A percentile compares a stretch with the other conserved stretches of the same genome.
Evolutionary conservation across 2,113 vertebrate species (phyloP).

Genomic region (Craseonycteris thonglongyai): DNA sequence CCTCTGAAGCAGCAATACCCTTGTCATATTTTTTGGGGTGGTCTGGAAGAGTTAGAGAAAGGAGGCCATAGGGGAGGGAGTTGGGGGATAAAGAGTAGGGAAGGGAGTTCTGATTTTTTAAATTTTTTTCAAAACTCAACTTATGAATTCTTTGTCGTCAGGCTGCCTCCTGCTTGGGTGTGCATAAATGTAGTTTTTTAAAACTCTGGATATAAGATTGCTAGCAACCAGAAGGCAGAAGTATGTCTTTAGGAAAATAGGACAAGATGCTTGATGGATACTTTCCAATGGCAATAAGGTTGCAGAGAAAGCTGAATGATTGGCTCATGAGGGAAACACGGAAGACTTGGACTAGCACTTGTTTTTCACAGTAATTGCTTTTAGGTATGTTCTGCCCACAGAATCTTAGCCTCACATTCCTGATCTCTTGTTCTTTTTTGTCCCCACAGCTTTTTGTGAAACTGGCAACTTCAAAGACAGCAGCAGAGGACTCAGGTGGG

Average conservation of each 20-base stretch:
- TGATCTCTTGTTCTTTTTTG: neutral
- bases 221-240: neutral
- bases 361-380: neutral
- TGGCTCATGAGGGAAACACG: neutral
- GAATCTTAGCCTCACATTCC: neutral
- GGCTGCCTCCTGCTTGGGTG: neutral
- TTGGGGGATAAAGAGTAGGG: neutral
- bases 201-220: neutral
- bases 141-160: neutral
- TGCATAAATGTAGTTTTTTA: neutral
- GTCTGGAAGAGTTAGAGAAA: neutral
- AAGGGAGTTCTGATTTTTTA: neutral
- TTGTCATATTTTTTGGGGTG: neutral
- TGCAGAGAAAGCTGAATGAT: neutral
- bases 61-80: neutral
- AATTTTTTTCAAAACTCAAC: neutral
- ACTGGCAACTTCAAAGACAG: conserved; percentile 89
- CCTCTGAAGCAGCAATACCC: neutral
- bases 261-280: neutral
- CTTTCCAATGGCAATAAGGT: neutral
- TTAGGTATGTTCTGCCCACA: neutral
- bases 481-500: conserved; percentile 91
- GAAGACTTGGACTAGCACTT: neutral
- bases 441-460: conserved; percentile 86
- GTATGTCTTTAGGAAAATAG: neutral